A percentile compares a stretch with the other conserved stretches of the same genome.
phyloP scores from a whole-genome alignment of 2,888 invertebrate species.

The Drosophila suboccidentalis region DNA sequence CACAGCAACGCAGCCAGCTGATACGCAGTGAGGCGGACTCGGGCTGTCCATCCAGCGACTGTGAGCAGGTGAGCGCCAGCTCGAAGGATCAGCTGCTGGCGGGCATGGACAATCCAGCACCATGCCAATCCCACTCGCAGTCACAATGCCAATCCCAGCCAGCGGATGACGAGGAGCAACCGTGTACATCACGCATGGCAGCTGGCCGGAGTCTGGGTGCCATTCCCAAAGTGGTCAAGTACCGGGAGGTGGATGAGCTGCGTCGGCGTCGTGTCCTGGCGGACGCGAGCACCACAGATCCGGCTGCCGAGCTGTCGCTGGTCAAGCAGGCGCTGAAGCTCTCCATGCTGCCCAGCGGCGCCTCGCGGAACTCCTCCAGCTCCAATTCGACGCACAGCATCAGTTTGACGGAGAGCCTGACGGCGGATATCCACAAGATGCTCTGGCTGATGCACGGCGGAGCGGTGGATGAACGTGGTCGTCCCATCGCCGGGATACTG shows the following conservation, averaged over 20 bases:
- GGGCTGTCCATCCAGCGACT: conserved; percentile 85
- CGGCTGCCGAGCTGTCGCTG: conserved; percentile 74
- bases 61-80: conserved; percentile 89
- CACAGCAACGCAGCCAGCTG: conserved; percentile 41
- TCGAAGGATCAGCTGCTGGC: conserved; percentile 89
- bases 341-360: conserved; percentile 86
- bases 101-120: conserved; percentile 81
- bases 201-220: conserved; percentile 85
- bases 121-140: conserved; percentile 70
- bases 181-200: conserved; percentile 62
- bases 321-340: conserved; percentile 44
- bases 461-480: conserved; percentile 76
- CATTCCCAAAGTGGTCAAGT: conserved; percentile 86
- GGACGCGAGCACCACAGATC: neutral
- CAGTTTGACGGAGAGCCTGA: conserved; percentile 86
- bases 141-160: conserved; percentile 50
- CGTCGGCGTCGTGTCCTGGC: conserved; percentile 68
- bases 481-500: conserved; percentile 68
- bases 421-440: conserved; percentile 84
- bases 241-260: conserved; percentile 82
- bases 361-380: conserved; percentile 87
- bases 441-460: conserved; percentile 85
- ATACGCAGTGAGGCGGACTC: conserved; percentile 86
- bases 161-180: conserved; percentile 67
- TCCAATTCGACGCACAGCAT: conserved; percentile 87